Evolutionary conservation across 2,888 invertebrate species (phyloP).

Genomic region (Galerucella calmariensis): DNA sequence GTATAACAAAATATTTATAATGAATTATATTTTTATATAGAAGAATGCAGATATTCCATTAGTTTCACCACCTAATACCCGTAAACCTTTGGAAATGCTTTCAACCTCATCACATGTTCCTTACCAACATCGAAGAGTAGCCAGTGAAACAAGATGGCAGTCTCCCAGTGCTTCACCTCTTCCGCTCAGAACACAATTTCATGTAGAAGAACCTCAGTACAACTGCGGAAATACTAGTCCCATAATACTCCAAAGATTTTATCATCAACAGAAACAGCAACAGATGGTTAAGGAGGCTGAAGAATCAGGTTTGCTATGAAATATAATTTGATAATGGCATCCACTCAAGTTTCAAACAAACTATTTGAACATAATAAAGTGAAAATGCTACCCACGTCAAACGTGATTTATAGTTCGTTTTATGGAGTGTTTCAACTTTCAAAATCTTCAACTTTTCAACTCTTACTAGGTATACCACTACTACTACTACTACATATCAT

Average conservation of each 20-base stretch:
- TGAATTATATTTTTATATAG: conserved; percentile 14
- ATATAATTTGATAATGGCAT: too few species aligned
- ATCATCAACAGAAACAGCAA: conserved; percentile 80
- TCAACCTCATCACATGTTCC: conserved; percentile 38
- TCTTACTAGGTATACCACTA: too few species aligned
- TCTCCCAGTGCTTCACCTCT: conserved; percentile 63
- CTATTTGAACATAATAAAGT: too few species aligned
- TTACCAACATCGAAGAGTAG: conserved; percentile 52
- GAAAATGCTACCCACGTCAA: too few species aligned
- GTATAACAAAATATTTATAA: not conserved
- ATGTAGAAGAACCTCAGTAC: conserved; percentile 52
- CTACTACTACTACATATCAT: too few species aligned
- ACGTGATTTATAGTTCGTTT: too few species aligned
- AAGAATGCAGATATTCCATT: conserved; percentile 26
- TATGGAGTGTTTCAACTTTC: too few species aligned
- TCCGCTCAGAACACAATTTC: conserved; percentile 60
- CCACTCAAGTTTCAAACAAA: too few species aligned
- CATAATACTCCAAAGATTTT: conserved; percentile 80
- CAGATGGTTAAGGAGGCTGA: conserved; percentile 67
- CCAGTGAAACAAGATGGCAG: conserved; percentile 58
- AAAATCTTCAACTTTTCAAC: too few species aligned
- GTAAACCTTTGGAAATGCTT: conserved; percentile 32
- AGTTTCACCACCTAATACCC: conserved; percentile 40
- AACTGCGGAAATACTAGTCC: conserved; percentile 80
- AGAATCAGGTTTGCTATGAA: conserved; percentile 50